Conservation (phyloP, 2,797 vertebrate genomes). For the Gadopsis marmoratus region DNA sequence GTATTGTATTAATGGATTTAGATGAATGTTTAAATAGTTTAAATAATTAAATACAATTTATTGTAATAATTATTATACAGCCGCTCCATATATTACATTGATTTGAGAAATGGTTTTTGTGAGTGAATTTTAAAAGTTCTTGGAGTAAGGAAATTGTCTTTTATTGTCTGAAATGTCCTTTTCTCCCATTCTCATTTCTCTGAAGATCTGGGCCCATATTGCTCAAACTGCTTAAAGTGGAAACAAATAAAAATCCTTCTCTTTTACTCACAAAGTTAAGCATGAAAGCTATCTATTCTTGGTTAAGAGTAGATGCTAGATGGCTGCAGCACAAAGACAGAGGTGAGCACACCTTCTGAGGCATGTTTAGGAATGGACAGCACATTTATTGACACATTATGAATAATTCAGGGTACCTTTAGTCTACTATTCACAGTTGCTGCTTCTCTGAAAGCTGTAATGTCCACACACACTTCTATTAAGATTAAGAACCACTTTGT, state of each 20-base stretch:
- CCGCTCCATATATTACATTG: neutral
- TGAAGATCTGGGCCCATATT: neutral
- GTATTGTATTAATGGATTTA: neutral
- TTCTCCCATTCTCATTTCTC: neutral
- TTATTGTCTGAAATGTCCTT: neutral
- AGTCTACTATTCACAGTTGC: neutral
- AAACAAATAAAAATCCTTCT: no score
- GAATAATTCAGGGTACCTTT: neutral
- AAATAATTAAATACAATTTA: neutral
- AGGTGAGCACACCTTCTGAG: no score
- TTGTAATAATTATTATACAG: neutral
- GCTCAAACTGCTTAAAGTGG: neutral
- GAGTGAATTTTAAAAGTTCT: constrained; percentile 1
- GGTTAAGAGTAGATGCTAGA: no score
- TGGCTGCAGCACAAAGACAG: neutral
- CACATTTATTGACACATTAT: no score
- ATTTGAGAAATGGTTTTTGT: neutral
- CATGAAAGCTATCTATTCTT: neutral
- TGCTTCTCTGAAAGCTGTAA: neutral
- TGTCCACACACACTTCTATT: neutral
- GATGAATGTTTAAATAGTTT: neutral
- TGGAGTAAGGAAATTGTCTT: neutral
- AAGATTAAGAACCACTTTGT: neutral
- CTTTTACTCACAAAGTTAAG: neutral
- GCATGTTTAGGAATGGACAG: no score